These are phyloP conservation scores for Oscheius sp. DNA, from an alignment of 2,888 invertebrate species.

Conservation along the genomic window DNA sequence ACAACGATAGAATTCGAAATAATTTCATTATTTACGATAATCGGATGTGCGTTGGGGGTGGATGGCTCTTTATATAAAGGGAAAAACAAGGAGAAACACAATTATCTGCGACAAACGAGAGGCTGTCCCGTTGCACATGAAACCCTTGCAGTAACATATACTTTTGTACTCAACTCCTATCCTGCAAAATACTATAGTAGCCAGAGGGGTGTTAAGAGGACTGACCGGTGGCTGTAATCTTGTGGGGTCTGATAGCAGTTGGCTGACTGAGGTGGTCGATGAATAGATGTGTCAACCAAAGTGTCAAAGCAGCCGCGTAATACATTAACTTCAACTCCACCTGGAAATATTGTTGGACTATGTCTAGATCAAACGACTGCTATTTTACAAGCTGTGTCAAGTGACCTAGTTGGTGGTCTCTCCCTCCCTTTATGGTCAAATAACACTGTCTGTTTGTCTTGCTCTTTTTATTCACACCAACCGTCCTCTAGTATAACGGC, in stretches of 20 bases:
- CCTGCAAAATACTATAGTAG: conserved; percentile 16
- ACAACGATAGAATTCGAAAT: not conserved
- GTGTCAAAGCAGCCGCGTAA: conserved; percentile 38
- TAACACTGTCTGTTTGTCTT: not conserved
- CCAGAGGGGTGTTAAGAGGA: not conserved
- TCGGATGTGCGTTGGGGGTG: conserved; percentile 8
- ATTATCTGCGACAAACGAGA: conserved; percentile 1
- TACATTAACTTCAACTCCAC: conserved; percentile 34
- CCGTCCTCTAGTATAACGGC: conserved; percentile 35
- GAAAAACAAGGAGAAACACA: conserved; percentile 20
- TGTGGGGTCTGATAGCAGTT: conserved; percentile 39
- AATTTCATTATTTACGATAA: conserved; percentile 18
- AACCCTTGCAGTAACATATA: conserved; percentile 39
- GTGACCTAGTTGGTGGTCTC: no score
- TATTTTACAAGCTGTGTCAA: no score
- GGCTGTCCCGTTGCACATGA: conserved; percentile 33
- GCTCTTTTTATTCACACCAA: conserved; percentile 13
- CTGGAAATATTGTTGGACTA: conserved; percentile 24
- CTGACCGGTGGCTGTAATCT: conserved; percentile 38
- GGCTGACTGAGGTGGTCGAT: conserved; percentile 29
- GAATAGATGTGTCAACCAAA: conserved; percentile 30
- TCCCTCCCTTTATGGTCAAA: conserved; percentile 1
- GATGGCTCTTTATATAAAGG: conserved; percentile 3
- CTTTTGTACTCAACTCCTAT: conserved; percentile 36
- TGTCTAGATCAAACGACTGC: no score